Evolutionary conservation across 2,797 vertebrate species (phyloP).

Genomic region (Meda fulgida): DNA sequence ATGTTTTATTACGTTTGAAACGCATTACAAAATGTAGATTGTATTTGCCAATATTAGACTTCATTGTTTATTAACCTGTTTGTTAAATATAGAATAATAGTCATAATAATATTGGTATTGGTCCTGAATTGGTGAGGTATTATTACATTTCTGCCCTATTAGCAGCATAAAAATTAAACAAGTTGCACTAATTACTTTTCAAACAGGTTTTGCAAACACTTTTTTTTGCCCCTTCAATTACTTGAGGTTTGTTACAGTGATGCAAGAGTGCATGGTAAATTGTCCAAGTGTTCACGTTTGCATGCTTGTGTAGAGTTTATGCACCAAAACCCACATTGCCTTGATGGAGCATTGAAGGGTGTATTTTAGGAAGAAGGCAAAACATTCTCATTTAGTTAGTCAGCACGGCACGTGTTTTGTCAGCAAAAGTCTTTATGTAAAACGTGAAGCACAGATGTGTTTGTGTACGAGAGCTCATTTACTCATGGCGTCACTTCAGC

Average conservation of each 20-base stretch:
- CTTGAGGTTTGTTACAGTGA: background rate
- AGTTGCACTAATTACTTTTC: background rate
- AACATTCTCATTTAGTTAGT: slow-evolving; percentile 22
- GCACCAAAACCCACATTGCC: slow-evolving; percentile 24
- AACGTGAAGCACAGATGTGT: slow-evolving; percentile 11
- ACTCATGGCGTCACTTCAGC: slow-evolving; percentile 19
- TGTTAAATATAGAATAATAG: no score
- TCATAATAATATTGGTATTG: background rate
- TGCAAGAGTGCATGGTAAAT: background rate
- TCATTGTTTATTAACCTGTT: background rate
- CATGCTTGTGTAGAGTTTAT: background rate
- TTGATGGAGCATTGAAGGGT: slow-evolving; percentile 12
- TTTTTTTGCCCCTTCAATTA: background rate
- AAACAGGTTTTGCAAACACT: slow-evolving; percentile 2
- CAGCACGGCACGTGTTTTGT: slow-evolving; percentile 24
- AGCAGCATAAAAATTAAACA: background rate
- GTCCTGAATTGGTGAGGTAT: background rate
- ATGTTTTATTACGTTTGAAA: background rate
- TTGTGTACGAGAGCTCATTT: slow-evolving; percentile 17
- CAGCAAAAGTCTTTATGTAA: slow-evolving; percentile 20
- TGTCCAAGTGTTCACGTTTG: background rate
- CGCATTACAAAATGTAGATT: background rate
- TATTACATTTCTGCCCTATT: background rate
- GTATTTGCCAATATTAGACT: background rate
- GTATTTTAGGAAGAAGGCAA: slow-evolving; percentile 26